Evolutionary conservation across 2,113 vertebrate species (phyloP), one percentile per base, ranked within the genome.

Genomic region (Anthoscopus minutus): DNA sequence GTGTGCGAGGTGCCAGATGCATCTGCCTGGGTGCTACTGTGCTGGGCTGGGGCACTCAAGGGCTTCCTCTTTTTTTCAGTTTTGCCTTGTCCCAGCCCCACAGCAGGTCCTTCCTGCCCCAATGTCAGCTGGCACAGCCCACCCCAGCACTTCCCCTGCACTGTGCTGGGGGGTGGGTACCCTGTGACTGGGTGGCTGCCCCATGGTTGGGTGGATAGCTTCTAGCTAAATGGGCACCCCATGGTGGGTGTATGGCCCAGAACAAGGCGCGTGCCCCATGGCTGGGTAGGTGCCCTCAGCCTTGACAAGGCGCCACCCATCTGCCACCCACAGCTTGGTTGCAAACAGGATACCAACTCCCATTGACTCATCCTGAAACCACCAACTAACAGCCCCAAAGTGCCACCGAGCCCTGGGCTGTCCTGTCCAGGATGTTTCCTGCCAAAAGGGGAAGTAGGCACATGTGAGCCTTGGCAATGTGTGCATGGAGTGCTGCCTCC

Each of bases 281-380:
- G 37, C 37, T 42, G 57, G 10, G 21, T 45, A 22, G 51, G 67
- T 80, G 62, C 73, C 70, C 4, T 65, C 64, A 45, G 79, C 37
- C 44, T 71, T 3, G 3, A 61, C 27, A 25, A 58, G 44, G 57
- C 87, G 73, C 73, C 79, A 73, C 88, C 66, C 6, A 5, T 54
- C 35, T 90, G 86, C 62, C 83, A 62, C 40, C 72, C 24, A 0
- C 78, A 94, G 61, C 25, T 25, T 20, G 15, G 12, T 25, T 72
- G 62, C 76, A 95, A 96, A 95, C 94, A 96, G 95, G 95, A 96
- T 96, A 89, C 76, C 93, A 67, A 30, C 51, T 81, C 45, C 87
- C 70, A 57, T n/a, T 95, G 89, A 89, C 58, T 97, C 91, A 95
- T 89, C 71, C 70, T 67, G 74, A 95, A 95, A 96, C 30, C 0